Evolutionary conservation across 2,797 vertebrate species (phyloP), one percentile per base, ranked within the genome.

Genomic region (Pogoniulus pusillus): DNA sequence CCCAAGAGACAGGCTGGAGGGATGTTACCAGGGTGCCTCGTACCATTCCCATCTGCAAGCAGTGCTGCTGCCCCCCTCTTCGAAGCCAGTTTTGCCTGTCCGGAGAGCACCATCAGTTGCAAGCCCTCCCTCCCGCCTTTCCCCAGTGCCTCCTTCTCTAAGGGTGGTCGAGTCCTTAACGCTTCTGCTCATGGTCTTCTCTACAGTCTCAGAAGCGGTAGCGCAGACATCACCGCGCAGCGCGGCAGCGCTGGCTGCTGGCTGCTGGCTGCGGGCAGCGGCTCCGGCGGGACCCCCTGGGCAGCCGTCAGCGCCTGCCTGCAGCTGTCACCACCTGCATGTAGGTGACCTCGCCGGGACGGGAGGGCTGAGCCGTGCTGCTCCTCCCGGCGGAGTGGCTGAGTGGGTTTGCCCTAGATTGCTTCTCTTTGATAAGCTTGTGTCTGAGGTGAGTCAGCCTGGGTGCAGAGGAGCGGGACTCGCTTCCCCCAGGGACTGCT

Each of bases 181-280:
- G 30, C 35, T 53, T 54, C 60, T 34, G 37, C 51, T 69, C 51
- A 2, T 0, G 1, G 9, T 57, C 54, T 5, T 29, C 41, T 20
- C 7, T 16, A 18, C 72, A 18, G 19, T 6, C 35, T 53, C 20
- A 0, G 27, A 26, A 63, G 39, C 73, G 22, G 58, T 8, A 20
- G 39, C 76, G 43, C 34, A 0, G 1, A 5, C 19, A 2, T 13
- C 3, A 1, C 1, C 1, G 43, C 27, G 0, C 5, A 0, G 54
- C 1, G 51, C 60, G 3, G 47, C 12, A 8, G 55, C 39, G 8
- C 27, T 12, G 75, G 57, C 30, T 13, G 58, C 30, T 4, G 58
- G 2, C 69, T n/a, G n/a, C n/a, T n/a, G n/a, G n/a, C n/a, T 19
- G 9, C 1, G 7, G 47, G 82, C 84, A 4, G 49, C 0, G 7